Evolutionary conservation across 2,888 invertebrate genomes (phyloP), one percentile per base, ranked within the genome.

Genomic region (Hesperia comma): DNA sequence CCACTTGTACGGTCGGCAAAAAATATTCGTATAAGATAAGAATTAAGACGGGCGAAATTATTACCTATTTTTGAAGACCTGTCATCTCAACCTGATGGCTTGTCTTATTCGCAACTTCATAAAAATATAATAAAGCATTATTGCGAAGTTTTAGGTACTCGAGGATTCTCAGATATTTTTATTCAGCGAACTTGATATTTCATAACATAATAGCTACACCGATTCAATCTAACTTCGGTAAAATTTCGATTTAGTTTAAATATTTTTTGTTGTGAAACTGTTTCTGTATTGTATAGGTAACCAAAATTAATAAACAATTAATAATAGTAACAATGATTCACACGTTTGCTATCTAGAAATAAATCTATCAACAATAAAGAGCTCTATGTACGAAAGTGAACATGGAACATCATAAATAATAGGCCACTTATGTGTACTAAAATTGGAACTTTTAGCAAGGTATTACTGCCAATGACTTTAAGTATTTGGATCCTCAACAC

Each of bases 1-100:
- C 71, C 69, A 70, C 15, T 5, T 8, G 40, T 61, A 61, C 61
- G 3, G 72, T 64, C 71, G 15, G 56, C 70, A 57, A 61, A 62
- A 5, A 46, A 26, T 46, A 17, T 32, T n/a, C 43, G 12, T 12
- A 49, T 43, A 49, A 17, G 49, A 8, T 19, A 49, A 49, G 19
- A 49, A 19, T 21, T 15, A 3, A 49, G 19, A 2, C 8, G 4
- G 0, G 19, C 8, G 12, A 19, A 49, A 10, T 17, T 6, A 7
- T 49, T 49, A 49, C 19, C 12, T 49, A 12, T 12, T 43, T 21
- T 49, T 49, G 10, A n/a, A 49, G 12, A 19, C 49, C 49, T 49
- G 49, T 49, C 49, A 17, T 46, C 6, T 46, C 17, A 17, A 17
- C 46, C 17, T 46, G 46, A 15, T 15, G 15, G 19, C 19, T 49